Base-by-base conservation (phyloP, 64 coral and sea anemone species). In the Actinia equina region DNA sequence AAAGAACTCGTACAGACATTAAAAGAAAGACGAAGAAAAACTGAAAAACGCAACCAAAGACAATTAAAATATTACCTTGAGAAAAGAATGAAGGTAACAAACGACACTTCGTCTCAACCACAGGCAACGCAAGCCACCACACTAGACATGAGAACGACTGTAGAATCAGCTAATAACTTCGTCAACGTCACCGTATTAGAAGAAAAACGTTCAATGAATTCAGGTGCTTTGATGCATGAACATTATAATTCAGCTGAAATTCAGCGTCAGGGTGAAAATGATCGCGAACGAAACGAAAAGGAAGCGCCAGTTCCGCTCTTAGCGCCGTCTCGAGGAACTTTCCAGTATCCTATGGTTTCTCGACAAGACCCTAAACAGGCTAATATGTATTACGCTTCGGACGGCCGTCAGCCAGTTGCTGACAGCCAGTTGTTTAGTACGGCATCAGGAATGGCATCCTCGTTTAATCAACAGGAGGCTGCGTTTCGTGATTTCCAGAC, bases 51-150 rank as follows among this genome's bases (percentile, higher is more conserved):
- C 10, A 92, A 93, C 78, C 84, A 93, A 67, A 58, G 44, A 8
- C 91, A 97, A 46, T 86, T 88, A 77, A 90, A 91, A 30, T 12
- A 87, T 43, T 71, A 82, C 15, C 86, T 90, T 30, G 70, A 87
- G 18, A 93, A 88, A n/a, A 87, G 52, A 84, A 44, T 41, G 69
- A 74, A 74, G 25, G 26, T 42, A 10, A 41, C 69, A 10, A 74
- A 41, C 27, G 25, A 74, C 12, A 26, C 12, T 9, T 74, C 23
- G 2, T 74, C 69, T 74, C 25, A 15, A 16, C 87, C 49, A 65
- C 63, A 43, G 67, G 53, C 83, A 62, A 3, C 83, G 26, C 17
- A 67, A 86, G n/a, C 84, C 27, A 49, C 22, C 20, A 11, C 87
- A 8, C 23, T 83, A 16, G 80, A 61, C 22, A 64, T 23, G 43